A percentile compares a stretch with the other conserved stretches of the same genome.
These are phyloP conservation scores for Phalacrocorax pelagicus DNA, from an alignment of 2,113 vertebrate genomes.

Conservation along the genomic window DNA sequence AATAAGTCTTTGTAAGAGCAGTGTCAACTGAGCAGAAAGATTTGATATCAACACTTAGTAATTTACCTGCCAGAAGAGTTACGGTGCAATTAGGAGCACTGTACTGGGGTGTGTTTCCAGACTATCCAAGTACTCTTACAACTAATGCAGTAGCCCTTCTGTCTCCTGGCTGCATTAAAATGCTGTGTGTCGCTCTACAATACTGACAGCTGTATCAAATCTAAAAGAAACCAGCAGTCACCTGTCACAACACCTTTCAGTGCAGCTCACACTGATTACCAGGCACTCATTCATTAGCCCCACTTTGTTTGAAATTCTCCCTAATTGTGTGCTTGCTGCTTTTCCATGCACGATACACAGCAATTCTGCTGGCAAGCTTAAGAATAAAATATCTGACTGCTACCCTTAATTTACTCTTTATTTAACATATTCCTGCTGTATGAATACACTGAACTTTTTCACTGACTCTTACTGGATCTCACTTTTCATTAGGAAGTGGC, in stretches of 20 bases:
- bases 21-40: not conserved
- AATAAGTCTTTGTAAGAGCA: not conserved
- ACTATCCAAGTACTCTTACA: not conserved
- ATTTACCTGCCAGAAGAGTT: not conserved
- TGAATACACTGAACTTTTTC: not conserved
- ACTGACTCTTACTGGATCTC: not conserved
- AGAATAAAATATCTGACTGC: not conserved
- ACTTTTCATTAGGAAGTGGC: not conserved
- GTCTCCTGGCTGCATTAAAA: not conserved
- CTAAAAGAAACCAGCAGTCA: constrained; percentile 10
- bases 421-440: not conserved
- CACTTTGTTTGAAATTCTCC: constrained; percentile 16
- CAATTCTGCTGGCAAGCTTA: not conserved
- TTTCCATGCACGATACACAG: constrained; percentile 7
- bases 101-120: not conserved
- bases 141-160: not conserved
- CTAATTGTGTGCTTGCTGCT: constrained; percentile 32
- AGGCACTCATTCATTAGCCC: constrained; percentile 31
- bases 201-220: not conserved
- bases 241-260: constrained; percentile 30
- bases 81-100: not conserved
- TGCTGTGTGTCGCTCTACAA: not conserved
- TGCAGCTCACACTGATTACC: constrained; percentile 1
- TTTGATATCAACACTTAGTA: not conserved
- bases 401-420: not conserved